Conservation (phyloP, 2,888 invertebrate genomes). For the Orchestes rusci region DNA sequence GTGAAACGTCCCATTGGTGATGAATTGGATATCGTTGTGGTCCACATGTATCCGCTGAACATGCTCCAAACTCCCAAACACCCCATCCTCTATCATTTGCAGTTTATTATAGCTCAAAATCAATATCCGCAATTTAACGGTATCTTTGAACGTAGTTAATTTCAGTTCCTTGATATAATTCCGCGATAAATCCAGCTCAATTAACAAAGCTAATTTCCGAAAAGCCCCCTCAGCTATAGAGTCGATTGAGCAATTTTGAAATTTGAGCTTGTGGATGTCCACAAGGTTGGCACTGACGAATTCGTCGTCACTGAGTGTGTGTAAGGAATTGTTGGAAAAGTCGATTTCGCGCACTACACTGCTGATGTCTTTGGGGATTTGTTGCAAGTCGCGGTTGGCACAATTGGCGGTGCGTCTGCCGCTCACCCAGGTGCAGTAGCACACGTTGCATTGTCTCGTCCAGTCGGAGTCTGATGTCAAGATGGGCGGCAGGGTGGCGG, state of each 20-base stretch:
- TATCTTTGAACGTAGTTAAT: conserved; percentile 63
- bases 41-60: conserved; percentile 71
- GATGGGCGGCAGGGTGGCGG: conserved; percentile 6
- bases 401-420: conserved; percentile 83
- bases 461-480: conserved; percentile 53
- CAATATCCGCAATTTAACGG: conserved; percentile 63
- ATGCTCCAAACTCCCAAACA: conserved; percentile 68
- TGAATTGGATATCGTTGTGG: conserved; percentile 62
- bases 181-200: conserved; percentile 74
- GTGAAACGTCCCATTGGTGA: conserved; percentile 56
- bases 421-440: conserved; percentile 79
- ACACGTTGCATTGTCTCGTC: conserved; percentile 49
- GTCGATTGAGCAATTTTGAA: conserved; percentile 67
- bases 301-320: conserved; percentile 57
- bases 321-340: conserved; percentile 62
- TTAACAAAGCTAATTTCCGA: conserved; percentile 66
- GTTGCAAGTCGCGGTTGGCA: conserved; percentile 47
- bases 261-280: conserved; percentile 73
- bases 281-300: conserved; percentile 63
- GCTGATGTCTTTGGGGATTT: conserved; percentile 67
- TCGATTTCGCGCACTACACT: conserved; percentile 66
- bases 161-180: conserved; percentile 62
- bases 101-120: conserved; percentile 69
- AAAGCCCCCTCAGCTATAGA: conserved; percentile 70
- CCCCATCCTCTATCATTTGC: conserved; percentile 60